Evolutionary conservation across 1,140 invertebrate genomes (phyloP).

Genomic region (Panagrolaimus sp.): DNA sequence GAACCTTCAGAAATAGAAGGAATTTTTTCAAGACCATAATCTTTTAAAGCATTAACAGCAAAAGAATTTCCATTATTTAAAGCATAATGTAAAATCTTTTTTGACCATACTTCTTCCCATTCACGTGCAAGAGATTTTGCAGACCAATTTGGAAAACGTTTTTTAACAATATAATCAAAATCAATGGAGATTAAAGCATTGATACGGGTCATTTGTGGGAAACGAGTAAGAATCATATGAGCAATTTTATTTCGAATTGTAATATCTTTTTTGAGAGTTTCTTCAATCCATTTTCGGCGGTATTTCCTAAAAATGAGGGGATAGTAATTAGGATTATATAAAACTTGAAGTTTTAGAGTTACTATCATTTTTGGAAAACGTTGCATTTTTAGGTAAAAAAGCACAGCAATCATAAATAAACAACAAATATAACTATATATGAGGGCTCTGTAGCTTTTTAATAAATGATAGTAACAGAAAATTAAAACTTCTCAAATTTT

Average conservation of each 20-base stretch:
- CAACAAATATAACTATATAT: no score
- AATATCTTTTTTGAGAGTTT: neutral
- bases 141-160: conserved; percentile 4
- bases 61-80: conserved; percentile 9
- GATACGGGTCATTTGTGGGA: conserved; percentile 10
- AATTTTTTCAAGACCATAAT: conserved; percentile 8
- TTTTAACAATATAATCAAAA: conserved; percentile 4
- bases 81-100: conserved; percentile 7
- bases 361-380: no score
- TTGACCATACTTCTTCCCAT: conserved; percentile 8
- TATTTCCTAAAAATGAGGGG: neutral
- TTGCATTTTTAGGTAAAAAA: no score
- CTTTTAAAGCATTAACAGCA: conserved; percentile 4
- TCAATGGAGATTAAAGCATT: conserved; percentile 9
- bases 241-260: neutral
- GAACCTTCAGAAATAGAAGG: conserved; percentile 6
- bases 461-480: no score
- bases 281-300: conserved; percentile 8
- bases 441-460: no score
- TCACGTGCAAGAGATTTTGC: neutral
- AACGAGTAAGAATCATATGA: conserved; percentile 1
- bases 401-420: no score
- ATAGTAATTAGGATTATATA: no score
- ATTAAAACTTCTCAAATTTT: no score
- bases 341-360: no score